Conservation (phyloP, 2,888 invertebrate genomes). For the Melolontha melolontha region DNA sequence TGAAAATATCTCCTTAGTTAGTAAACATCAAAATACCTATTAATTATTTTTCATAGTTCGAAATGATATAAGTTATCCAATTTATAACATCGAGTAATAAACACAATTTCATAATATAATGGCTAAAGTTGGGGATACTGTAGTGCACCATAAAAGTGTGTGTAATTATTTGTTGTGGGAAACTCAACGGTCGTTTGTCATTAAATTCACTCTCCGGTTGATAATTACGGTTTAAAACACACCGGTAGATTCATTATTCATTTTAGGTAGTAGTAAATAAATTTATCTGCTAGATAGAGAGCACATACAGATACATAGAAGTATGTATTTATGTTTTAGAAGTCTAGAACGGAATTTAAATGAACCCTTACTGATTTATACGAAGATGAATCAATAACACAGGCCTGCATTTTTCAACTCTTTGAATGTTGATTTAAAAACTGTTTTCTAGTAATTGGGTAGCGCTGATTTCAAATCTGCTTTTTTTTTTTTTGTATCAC, state of each 20-base stretch:
- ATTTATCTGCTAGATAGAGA: conserved; percentile 1
- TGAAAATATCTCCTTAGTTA: no score
- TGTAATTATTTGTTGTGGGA: conserved; percentile 15
- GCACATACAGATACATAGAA: background rate
- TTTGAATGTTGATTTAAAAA: no score
- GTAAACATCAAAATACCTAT: no score
- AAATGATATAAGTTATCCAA: background rate
- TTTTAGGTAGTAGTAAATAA: conserved; percentile 1
- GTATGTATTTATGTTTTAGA: no score
- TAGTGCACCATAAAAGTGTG: conserved; percentile 5
- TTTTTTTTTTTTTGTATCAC: no score
- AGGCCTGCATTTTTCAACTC: no score
- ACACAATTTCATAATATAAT: background rate
- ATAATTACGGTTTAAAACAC: conserved; percentile 12
- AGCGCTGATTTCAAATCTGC: no score
- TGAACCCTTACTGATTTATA: no score
- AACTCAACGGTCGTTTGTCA: conserved; percentile 4
- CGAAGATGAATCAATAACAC: no score
- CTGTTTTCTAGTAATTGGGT: no score
- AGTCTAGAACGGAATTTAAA: no score
- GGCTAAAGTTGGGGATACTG: conserved; percentile 1
- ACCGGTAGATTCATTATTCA: conserved; percentile 4
- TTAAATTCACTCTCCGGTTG: background rate
- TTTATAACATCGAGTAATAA: background rate
- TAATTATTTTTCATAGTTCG: no score